Conservation (phyloP, 2,113 vertebrate species). For the Zosterops japonicus region DNA sequence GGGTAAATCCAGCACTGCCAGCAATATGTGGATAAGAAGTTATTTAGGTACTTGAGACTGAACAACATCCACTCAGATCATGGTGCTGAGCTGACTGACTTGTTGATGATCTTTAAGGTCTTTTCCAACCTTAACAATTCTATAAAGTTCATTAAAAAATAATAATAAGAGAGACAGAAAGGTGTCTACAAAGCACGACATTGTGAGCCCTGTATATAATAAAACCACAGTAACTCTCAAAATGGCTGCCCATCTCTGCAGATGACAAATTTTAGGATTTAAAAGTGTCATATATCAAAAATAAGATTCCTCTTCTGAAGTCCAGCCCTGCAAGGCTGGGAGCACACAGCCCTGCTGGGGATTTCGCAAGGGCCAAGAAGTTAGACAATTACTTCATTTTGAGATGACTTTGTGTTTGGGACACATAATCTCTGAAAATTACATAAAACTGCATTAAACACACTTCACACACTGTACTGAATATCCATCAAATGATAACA, state of each 20-base stretch:
- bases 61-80: background rate
- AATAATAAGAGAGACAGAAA: background rate
- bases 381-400: background rate
- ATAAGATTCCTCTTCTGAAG: background rate
- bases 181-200: background rate
- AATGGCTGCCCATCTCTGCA: background rate
- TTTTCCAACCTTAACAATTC: background rate
- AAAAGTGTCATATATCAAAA: background rate
- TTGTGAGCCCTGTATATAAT: background rate
- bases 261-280: background rate
- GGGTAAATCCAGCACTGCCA: background rate
- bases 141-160: background rate
- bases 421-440: conserved; percentile 2
- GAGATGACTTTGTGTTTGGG: background rate
- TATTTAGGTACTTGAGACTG: background rate
- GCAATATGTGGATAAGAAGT: background rate
- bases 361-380: background rate
- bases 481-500: conserved; percentile 40
- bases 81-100: background rate
- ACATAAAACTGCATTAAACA: conserved; percentile 21
- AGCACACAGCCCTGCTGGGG: background rate
- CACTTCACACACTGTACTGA: conserved; percentile 9
- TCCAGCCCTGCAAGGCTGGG: background rate
- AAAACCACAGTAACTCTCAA: background rate
- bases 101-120: background rate